A percentile compares a stretch with the other conserved stretches of the same genome.
Conservation (phyloP, 30 jellyfish, hydroid and myxozoan genomes). For the Chrysaora quinquecirrha region DNA sequence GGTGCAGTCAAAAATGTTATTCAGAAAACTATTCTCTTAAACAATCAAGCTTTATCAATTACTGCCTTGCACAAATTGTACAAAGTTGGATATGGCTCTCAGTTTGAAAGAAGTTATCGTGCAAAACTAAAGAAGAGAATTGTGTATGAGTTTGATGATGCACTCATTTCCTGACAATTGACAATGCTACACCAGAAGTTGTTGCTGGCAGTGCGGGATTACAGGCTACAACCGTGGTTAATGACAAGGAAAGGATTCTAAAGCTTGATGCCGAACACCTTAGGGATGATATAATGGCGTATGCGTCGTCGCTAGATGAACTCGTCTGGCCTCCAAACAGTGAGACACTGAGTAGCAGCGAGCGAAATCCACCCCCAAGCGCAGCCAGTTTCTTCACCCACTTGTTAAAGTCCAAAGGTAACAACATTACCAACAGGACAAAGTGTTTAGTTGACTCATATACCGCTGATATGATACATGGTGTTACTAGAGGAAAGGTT, state of each 20-base stretch:
- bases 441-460: constrained; percentile 5
- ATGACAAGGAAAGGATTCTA: not conserved
- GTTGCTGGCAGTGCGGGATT: constrained; percentile 6
- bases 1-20: constrained; percentile 11
- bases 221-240: constrained; percentile 3
- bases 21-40: not conserved
- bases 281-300: constrained; percentile 13
- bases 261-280: constrained; percentile 9
- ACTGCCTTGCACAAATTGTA: constrained; percentile 7
- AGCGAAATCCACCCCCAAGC: constrained; percentile 1
- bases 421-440: constrained; percentile 7
- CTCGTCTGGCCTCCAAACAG: constrained; percentile 25
- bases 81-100: constrained; percentile 15
- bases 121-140: not conserved
- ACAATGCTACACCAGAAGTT: constrained; percentile 13
- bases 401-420: constrained; percentile 14
- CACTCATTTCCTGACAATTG: not conserved
- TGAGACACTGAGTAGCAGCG: constrained; percentile 10
- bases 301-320: not conserved
- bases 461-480: constrained; percentile 9
- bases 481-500: constrained; percentile 21
- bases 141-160: not conserved
- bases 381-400: constrained; percentile 13
- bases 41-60: constrained; percentile 4
- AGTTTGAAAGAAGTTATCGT: constrained; percentile 20